A percentile compares a stretch with the other conserved stretches of the same genome.
These are phyloP conservation scores for Drosophila littoralis DNA, from an alignment of 1,140 invertebrate species.

Conservation along the genomic window DNA sequence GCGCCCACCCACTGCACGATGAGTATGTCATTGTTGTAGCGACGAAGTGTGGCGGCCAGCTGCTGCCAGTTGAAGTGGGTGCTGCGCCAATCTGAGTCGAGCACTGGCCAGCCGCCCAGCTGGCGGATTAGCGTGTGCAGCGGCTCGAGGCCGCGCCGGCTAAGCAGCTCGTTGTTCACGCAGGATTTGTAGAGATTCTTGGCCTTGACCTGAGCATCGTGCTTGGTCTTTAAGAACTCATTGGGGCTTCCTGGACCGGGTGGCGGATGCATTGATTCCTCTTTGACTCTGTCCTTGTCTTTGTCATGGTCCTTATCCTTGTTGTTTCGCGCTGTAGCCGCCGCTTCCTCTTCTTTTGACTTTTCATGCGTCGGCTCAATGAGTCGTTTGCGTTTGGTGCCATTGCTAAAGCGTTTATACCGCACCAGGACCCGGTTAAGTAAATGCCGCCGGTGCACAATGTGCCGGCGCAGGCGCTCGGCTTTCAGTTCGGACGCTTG, in stretches of 20 bases:
- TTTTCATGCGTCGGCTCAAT: slow-evolving; percentile 53
- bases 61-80: slow-evolving; percentile 90
- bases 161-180: slow-evolving; percentile 91
- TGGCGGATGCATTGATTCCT: background rate
- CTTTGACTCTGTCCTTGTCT: slow-evolving; percentile 25
- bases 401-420: slow-evolving; percentile 64
- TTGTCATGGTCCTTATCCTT: slow-evolving; percentile 20
- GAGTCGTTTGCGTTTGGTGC: slow-evolving; percentile 58
- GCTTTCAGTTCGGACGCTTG: slow-evolving; percentile 43
- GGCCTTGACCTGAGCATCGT: slow-evolving; percentile 89
- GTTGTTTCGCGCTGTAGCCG: background rate
- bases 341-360: slow-evolving; percentile 51
- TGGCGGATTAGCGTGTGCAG: slow-evolving; percentile 89
- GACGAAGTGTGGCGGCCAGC: slow-evolving; percentile 89
- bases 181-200: slow-evolving; percentile 93
- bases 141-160: slow-evolving; percentile 89
- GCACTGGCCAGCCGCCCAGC: slow-evolving; percentile 94
- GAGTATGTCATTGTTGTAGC: slow-evolving; percentile 93
- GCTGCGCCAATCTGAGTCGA: slow-evolving; percentile 88
- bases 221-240: slow-evolving; percentile 45
- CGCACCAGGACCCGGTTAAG: slow-evolving; percentile 61
- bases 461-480: slow-evolving; percentile 53
- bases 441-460: slow-evolving; percentile 60
- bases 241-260: background rate
- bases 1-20: slow-evolving; percentile 94